These are phyloP conservation scores for Dinomys branickii DNA, from an alignment of 2,113 vertebrate genomes.

Conservation along the genomic window DNA sequence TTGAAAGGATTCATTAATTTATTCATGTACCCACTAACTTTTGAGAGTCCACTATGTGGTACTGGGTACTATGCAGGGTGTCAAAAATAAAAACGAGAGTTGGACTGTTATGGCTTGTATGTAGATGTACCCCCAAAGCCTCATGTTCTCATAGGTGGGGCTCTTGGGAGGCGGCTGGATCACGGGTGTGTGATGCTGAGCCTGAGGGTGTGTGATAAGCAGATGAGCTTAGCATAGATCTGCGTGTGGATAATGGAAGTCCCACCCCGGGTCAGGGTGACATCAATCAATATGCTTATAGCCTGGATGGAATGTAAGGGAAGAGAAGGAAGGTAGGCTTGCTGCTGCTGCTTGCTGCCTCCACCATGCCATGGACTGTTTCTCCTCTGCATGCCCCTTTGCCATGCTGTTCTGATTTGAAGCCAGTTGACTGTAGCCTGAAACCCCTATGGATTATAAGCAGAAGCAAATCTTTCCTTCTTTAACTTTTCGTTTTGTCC, in stretches of 20 bases:
- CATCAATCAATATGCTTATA: not conserved
- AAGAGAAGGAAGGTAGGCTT: not conserved
- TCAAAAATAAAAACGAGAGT: not conserved
- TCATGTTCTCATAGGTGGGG: not conserved
- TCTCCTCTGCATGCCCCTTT: not conserved
- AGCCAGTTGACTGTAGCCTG: not conserved
- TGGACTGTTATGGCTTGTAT: not conserved
- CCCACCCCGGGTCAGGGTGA: not conserved
- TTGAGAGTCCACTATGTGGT: not conserved
- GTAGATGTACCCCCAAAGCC: not conserved
- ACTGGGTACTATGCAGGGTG: not conserved
- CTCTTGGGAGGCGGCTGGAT: not conserved
- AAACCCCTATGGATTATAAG: not conserved
- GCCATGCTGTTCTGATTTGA: not conserved
- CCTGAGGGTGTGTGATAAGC: not conserved
- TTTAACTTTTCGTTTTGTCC: not conserved
- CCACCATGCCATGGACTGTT: not conserved
- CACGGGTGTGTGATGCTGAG: not conserved
- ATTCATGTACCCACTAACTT: not conserved
- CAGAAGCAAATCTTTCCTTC: not conserved
- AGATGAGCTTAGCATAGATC: not conserved
- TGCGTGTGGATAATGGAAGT: not conserved
- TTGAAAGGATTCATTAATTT: slow-evolving; percentile 4
- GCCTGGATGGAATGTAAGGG: not conserved
- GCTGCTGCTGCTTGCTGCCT: not conserved